Conservation (phyloP, 1,140 invertebrate species). For the Halictus rubicundus region DNA sequence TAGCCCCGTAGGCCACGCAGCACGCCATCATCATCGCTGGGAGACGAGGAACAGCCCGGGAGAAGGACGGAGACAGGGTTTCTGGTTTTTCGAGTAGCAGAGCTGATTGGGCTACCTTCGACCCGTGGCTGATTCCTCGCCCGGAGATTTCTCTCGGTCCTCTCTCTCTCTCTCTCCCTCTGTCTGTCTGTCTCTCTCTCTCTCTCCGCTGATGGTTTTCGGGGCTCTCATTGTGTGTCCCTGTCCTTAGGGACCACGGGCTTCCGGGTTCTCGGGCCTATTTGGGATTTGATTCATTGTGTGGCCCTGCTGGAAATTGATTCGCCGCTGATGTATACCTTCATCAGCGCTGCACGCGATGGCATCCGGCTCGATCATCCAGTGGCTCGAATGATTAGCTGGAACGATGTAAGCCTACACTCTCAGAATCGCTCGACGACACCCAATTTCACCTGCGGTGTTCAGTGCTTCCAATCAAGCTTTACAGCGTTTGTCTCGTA, state of each 20-base stretch:
- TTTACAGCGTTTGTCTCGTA: too few species aligned
- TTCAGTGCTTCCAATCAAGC: too few species aligned
- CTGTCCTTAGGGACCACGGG: not conserved
- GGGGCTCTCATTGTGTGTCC: slow-evolving; percentile 12
- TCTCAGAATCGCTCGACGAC: too few species aligned
- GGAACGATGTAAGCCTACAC: too few species aligned
- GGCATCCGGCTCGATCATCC: too few species aligned
- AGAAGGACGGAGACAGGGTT: slow-evolving; percentile 43
- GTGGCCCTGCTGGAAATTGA: not conserved
- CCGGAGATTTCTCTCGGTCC: not conserved
- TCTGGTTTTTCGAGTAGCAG: slow-evolving; percentile 58
- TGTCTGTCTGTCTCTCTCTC: too few species aligned
- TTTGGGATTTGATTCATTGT: slow-evolving; percentile 20
- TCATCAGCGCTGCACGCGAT: not conserved
- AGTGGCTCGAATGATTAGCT: too few species aligned
- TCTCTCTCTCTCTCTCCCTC: too few species aligned
- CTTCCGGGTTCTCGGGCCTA: slow-evolving; percentile 1
- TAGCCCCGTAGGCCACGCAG: slow-evolving; percentile 54
- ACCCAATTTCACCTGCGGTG: too few species aligned
- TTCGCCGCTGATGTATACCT: not conserved
- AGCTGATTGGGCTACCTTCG: slow-evolving; percentile 41
- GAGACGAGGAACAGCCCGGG: slow-evolving; percentile 38
- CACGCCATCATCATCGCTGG: slow-evolving; percentile 55
- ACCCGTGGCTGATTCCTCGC: slow-evolving; percentile 24
- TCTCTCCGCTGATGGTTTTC: not conserved